Percentiles rank a stretch among this genome's conserved stretches.
Evolutionary conservation across 2,888 invertebrate species (phyloP).

Genomic region (Idaea straminata): DNA sequence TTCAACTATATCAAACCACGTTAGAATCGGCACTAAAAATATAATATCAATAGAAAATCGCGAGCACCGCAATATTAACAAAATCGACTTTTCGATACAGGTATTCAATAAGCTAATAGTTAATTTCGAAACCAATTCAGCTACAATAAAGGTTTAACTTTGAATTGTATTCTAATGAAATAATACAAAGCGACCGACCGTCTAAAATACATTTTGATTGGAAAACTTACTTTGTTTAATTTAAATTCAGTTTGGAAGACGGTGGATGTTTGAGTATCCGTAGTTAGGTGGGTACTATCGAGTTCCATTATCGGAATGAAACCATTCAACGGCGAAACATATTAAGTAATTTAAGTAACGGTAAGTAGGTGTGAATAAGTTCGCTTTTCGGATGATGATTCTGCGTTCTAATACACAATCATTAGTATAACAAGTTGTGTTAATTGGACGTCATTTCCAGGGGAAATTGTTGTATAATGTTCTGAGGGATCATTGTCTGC

Average conservation of each 20-base stretch:
- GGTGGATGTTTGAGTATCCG: slow-evolving; percentile 28
- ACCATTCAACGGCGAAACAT: too few species aligned
- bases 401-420: too few species aligned
- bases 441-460: too few species aligned
- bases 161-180: slow-evolving; percentile 27
- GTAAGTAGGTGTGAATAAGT: too few species aligned
- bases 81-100: neutral
- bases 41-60: neutral
- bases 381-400: too few species aligned
- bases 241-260: slow-evolving; percentile 24
- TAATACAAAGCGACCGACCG: slow-evolving; percentile 26
- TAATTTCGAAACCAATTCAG: neutral
- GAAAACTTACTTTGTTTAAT: slow-evolving; percentile 34
- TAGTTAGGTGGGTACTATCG: slow-evolving; percentile 23
- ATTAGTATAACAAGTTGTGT: too few species aligned
- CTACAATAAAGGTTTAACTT: slow-evolving; percentile 16
- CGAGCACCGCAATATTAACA: neutral
- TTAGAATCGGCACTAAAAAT: too few species aligned
- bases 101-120: neutral
- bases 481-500: too few species aligned
- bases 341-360: too few species aligned
- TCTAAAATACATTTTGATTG: slow-evolving; percentile 33
- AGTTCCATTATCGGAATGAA: slow-evolving; percentile 2
- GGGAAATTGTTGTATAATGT: too few species aligned
- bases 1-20: too few species aligned